These are phyloP conservation scores for Philhelius pedissequus DNA, from an alignment of 2,888 invertebrate genomes.

Conservation along the genomic window DNA sequence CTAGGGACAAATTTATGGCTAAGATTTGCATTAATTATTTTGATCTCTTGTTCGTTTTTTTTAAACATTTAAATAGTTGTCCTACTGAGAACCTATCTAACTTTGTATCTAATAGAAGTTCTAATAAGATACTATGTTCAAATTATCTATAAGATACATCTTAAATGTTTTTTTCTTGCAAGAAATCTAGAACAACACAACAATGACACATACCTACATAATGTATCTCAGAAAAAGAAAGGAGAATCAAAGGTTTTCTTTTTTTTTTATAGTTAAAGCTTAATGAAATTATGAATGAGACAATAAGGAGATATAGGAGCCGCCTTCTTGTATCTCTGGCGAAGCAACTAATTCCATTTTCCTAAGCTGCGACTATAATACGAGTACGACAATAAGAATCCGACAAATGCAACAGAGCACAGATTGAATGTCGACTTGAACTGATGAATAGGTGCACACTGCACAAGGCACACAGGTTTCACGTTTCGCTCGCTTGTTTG, in stretches of 20 bases:
- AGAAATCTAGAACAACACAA: neutral
- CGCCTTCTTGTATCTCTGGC: conserved; percentile 51
- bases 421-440: conserved; percentile 56
- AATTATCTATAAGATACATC: neutral
- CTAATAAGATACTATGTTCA: neutral
- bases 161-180: neutral
- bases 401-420: conserved; percentile 51
- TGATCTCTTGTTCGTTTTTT: conserved; percentile 13
- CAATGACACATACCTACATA: neutral
- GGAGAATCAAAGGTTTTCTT: conserved; percentile 1
- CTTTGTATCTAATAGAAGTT: conserved; percentile 18
- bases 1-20: conserved; percentile 51
- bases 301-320: conserved; percentile 54
- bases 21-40: conserved; percentile 63
- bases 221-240: conserved; percentile 25
- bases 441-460: conserved; percentile 53
- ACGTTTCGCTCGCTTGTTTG: conserved; percentile 52
- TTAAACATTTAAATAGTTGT: neutral
- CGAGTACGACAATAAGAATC: conserved; percentile 11
- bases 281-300: conserved; percentile 60
- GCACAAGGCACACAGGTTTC: conserved; percentile 57
- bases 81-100: neutral
- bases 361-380: neutral
- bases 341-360: conserved; percentile 57
- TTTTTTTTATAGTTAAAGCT: conserved; percentile 18